Evolutionary conservation across 2,888 invertebrate genomes (phyloP).

Genomic region (Corythucha ciliata): DNA sequence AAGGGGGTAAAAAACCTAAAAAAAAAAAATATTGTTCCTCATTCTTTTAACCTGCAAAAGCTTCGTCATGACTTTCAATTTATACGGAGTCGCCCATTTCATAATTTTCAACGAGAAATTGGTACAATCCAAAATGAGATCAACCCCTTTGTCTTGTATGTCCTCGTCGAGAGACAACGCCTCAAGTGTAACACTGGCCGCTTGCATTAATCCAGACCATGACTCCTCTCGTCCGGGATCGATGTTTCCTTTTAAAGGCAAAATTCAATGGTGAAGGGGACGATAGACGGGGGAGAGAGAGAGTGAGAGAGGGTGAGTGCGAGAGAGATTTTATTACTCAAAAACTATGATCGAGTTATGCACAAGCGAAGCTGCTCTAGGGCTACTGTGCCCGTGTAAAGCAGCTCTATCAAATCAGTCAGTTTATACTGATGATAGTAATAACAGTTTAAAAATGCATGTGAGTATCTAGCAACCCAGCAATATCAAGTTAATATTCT

Average conservation of each 20-base stretch:
- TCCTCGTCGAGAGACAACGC: conserved; percentile 47
- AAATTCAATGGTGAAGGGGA: too few species aligned
- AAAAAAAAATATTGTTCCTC: not conserved
- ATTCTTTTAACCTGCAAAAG: conserved; percentile 30
- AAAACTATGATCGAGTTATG: too few species aligned
- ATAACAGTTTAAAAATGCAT: too few species aligned
- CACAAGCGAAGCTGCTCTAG: too few species aligned
- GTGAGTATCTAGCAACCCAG: too few species aligned
- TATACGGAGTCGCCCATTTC: conserved; percentile 33
- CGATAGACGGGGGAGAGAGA: too few species aligned
- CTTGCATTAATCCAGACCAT: conserved; percentile 47
- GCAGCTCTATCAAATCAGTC: too few species aligned
- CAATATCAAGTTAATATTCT: too few species aligned
- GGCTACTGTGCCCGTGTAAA: too few species aligned
- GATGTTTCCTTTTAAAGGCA: conserved; percentile 46
- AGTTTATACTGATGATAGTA: too few species aligned
- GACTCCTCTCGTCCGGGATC: conserved; percentile 44
- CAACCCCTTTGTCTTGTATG: conserved; percentile 48
- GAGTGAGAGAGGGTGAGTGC: too few species aligned
- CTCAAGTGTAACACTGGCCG: conserved; percentile 47
- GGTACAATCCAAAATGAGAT: conserved; percentile 41
- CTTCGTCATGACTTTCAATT: conserved; percentile 27
- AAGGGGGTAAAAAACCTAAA: conserved; percentile 21
- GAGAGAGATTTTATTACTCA: too few species aligned
- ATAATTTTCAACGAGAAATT: conserved; percentile 43